These are phyloP conservation scores for Urophycis tenuis DNA, from an alignment of 2,797 vertebrate species.

Conservation along the genomic window DNA sequence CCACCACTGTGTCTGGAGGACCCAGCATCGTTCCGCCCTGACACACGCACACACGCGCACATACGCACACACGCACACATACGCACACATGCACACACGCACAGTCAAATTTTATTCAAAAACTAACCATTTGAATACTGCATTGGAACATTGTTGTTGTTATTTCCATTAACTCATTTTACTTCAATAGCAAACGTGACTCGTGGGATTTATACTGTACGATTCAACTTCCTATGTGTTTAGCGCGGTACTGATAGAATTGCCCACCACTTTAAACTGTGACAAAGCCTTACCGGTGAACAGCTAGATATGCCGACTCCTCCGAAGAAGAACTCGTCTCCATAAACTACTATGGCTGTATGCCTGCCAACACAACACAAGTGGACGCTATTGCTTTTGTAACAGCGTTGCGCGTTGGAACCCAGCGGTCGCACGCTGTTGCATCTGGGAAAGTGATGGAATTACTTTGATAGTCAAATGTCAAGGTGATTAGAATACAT, in stretches of 20 bases:
- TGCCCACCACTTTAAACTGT: background rate
- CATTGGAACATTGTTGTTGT: background rate
- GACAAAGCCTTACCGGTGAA: slow-evolving; percentile 70
- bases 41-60: slow-evolving; percentile 9
- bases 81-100: background rate
- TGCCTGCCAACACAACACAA: slow-evolving; percentile 71
- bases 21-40: slow-evolving; percentile 85
- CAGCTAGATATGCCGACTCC: slow-evolving; percentile 83
- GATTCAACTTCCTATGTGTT: background rate
- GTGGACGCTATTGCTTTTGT: background rate
- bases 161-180: background rate
- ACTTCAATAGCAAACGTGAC: too few relatives aligned
- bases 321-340: slow-evolving; percentile 88
- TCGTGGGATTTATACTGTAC: too few relatives aligned
- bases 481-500: slow-evolving; percentile 46
- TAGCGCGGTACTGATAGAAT: background rate
- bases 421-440: too few relatives aligned
- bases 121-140: background rate
- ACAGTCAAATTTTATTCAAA: background rate
- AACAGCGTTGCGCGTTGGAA: too few relatives aligned
- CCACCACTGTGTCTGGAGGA: slow-evolving; percentile 80
- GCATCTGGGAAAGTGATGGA: background rate
- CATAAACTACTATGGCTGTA: slow-evolving; percentile 88
- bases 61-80: background rate
- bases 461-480: background rate